Percentiles rank a stretch among this genome's conserved stretches.
Evolutionary conservation across 37 sponge, comb jelly and placozoan genomes (phyloP).

Genomic region (Ianthella basta): DNA sequence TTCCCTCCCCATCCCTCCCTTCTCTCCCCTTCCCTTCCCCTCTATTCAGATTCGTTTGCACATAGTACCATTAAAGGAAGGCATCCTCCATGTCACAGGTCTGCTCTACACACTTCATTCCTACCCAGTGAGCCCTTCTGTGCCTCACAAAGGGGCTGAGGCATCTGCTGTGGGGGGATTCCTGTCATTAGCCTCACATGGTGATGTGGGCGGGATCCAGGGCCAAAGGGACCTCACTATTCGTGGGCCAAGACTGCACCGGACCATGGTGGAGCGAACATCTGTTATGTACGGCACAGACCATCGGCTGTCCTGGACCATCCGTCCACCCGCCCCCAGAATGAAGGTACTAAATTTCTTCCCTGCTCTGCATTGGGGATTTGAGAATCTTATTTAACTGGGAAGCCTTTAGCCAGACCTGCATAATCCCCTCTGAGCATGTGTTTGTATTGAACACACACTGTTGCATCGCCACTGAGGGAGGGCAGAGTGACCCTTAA

Average conservation of each 20-base stretch:
- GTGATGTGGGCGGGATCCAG: constrained; percentile 53
- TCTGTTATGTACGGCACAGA: constrained; percentile 64
- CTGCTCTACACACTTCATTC: constrained; percentile 68
- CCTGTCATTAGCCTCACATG: background rate
- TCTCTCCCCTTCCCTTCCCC: background rate
- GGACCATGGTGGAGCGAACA: constrained; percentile 47
- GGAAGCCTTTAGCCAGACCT: too few species aligned
- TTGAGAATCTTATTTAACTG: too few species aligned
- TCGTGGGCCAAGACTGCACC: constrained; percentile 64
- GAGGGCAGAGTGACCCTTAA: too few species aligned
- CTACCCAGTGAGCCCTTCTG: constrained; percentile 32
- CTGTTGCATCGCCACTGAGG: too few species aligned
- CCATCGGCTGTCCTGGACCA: constrained; percentile 73
- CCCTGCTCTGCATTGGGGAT: too few species aligned
- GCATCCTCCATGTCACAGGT: constrained; percentile 51
- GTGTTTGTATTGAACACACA: background rate
- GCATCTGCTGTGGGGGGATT: background rate
- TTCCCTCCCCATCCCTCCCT: too few species aligned
- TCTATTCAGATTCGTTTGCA: constrained; percentile 50
- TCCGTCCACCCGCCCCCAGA: constrained; percentile 70
- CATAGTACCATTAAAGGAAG: constrained; percentile 60
- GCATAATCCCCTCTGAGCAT: background rate
- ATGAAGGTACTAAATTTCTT: constrained; percentile 68
- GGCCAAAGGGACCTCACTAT: constrained; percentile 53
- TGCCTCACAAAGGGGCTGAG: constrained; percentile 45